A percentile compares a stretch with the other conserved stretches of the same genome.
phyloP scores from a whole-genome alignment of 2,888 invertebrate species.

The Reticulitermes lucifugus region DNA sequence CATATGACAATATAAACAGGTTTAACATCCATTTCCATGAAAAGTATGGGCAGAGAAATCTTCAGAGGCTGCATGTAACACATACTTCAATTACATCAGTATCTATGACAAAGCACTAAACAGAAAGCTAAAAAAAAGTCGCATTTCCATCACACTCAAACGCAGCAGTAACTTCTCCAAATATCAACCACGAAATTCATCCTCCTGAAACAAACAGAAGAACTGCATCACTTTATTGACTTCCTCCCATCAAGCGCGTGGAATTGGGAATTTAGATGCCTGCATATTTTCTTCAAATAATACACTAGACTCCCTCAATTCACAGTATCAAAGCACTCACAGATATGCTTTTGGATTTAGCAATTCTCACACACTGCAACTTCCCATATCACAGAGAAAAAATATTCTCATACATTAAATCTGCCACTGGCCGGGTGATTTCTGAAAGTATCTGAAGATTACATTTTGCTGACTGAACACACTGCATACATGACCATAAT shows the following conservation, averaged over 20 bases:
- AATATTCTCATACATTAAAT: too few relatives aligned
- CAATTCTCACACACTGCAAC: too few relatives aligned
- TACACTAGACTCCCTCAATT: constrained; percentile 36
- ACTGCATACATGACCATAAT: too few relatives aligned
- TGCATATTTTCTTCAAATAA: not conserved
- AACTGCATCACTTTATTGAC: not conserved
- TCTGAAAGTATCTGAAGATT: too few relatives aligned
- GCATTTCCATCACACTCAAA: not conserved
- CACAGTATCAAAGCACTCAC: not conserved
- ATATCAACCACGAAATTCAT: not conserved
- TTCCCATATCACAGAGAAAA: too few relatives aligned
- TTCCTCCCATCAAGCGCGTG: not conserved
- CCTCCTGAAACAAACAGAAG: constrained; percentile 37
- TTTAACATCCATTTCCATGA: not conserved
- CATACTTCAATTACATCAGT: not conserved
- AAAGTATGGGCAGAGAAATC: not conserved
- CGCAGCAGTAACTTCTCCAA: not conserved
- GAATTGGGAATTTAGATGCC: constrained; percentile 21
- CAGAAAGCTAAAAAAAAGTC: not conserved
- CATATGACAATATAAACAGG: not conserved
- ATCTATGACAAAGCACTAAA: constrained; percentile 4
- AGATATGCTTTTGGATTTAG: not conserved
- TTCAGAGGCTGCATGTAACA: not conserved
- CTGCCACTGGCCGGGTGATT: too few relatives aligned
- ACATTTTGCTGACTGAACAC: too few relatives aligned